Evolutionary conservation across 2,113 vertebrate genomes (phyloP), one percentile per base, ranked within the genome.

Genomic region (Notarius lentiginosus): DNA sequence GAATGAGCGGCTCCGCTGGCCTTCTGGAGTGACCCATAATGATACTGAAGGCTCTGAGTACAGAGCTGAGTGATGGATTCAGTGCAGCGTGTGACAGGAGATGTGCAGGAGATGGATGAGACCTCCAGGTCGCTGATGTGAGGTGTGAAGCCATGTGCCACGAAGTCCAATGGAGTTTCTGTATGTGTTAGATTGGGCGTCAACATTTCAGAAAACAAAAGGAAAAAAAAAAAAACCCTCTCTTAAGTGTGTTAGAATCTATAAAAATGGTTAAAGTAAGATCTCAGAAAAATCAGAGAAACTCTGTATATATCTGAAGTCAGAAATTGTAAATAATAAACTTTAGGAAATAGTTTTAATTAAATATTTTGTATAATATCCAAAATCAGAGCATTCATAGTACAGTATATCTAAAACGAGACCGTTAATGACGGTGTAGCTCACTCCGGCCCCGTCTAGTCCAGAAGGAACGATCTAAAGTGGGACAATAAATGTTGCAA

Each of bases 11-110:
- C 91, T 79, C 76, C 91, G 85, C 85, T 89, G 86, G 92, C 85
- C 91, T 91, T 89, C 34, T 34, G 83, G 84, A 90, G 79, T 77
- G 91, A 86, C 66, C 72, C 0, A 17, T 95, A 93, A 95, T 94
- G 89, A 61, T 89, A 92, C 94, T 79, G 84, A 4, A 15, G 49
- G 79, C 79, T 82, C 58, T 51, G 47, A 30, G 24, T 83, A 47
- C 30, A 83, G 51, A 77, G 24, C 34, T 61, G 51, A 55, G 63
- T 63, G 63, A 84, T 80, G 79, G 77, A 61, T 30, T 11, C n/a
- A 18, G 10, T 27, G 41, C 66, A 11, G 81, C 2, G 47, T 20
- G 55, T 22, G 80, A 83, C 56, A 61, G 47, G 79, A 61, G 41
- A 41, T 41, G 41, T 41, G 27, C n/a, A 0, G 15, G 77, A 58